A percentile compares a stretch with the other conserved stretches of the same genome.
Conservation (phyloP, 2,113 vertebrate genomes). For the Alligator mississippiensis region DNA sequence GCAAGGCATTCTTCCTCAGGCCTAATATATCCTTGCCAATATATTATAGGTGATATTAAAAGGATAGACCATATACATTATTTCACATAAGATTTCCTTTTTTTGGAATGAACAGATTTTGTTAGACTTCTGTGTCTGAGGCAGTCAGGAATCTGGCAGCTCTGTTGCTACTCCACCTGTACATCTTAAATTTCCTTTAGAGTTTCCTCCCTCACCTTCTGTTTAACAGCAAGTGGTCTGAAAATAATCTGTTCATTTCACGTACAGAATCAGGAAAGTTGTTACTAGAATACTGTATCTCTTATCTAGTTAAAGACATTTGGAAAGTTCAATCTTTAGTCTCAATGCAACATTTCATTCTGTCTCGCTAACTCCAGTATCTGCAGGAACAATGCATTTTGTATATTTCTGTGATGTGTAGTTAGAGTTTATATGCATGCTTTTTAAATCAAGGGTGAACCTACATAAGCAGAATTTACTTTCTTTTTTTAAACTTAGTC, state of each 20-base stretch:
- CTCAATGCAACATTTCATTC: neutral
- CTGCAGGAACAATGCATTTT: neutral
- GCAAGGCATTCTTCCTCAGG: too few species aligned
- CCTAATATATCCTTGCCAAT: neutral
- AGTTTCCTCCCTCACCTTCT: slow-evolving; percentile 9
- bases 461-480: neutral
- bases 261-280: neutral
- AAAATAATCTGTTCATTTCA: neutral
- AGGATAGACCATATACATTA: neutral
- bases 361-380: neutral
- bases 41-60: neutral
- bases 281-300: neutral
- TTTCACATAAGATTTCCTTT: neutral
- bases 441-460: neutral
- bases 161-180: neutral
- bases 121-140: neutral
- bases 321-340: neutral
- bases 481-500: neutral
- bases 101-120: neutral
- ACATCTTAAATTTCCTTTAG: neutral
- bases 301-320: neutral
- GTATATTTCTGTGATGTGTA: neutral
- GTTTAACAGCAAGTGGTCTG: neutral
- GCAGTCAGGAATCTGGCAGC: neutral
- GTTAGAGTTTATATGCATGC: neutral